A percentile compares a stretch with the other conserved stretches of the same genome.
These are phyloP conservation scores for Noctua janthe DNA, from an alignment of 2,888 invertebrate genomes.

Conservation along the genomic window DNA sequence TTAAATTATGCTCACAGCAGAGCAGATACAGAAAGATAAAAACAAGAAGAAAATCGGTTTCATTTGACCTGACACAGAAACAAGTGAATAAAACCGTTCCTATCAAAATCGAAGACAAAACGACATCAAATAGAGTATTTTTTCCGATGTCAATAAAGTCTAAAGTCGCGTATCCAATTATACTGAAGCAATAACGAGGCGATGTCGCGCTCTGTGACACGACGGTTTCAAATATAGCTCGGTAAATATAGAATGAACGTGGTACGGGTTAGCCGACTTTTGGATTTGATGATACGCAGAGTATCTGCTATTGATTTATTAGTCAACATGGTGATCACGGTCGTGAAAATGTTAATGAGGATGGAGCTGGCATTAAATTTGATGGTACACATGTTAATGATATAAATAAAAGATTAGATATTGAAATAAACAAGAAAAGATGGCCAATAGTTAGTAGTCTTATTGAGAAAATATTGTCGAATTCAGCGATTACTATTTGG, in stretches of 20 bases:
- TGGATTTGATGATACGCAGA: slow-evolving; percentile 64
- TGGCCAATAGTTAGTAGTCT: background rate
- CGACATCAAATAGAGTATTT: slow-evolving; percentile 51
- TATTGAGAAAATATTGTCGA: background rate
- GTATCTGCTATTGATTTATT: slow-evolving; percentile 67
- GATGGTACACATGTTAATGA: slow-evolving; percentile 3
- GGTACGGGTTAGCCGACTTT: slow-evolving; percentile 72
- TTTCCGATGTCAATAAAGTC: slow-evolving; percentile 67
- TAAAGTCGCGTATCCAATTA: slow-evolving; percentile 68
- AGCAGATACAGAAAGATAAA: background rate
- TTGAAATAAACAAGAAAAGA: background rate
- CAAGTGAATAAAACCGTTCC: slow-evolving; percentile 25
- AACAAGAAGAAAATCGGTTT: slow-evolving; percentile 1
- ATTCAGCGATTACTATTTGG: background rate
- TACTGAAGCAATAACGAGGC: slow-evolving; percentile 69
- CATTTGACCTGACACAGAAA: slow-evolving; percentile 19
- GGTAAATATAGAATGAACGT: slow-evolving; percentile 84
- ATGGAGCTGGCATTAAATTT: slow-evolving; percentile 1
- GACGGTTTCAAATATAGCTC: slow-evolving; percentile 83
- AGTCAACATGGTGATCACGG: slow-evolving; percentile 30
- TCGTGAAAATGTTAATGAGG: slow-evolving; percentile 25
- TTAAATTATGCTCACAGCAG: background rate
- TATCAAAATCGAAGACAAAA: slow-evolving; percentile 41
- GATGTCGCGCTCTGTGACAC: slow-evolving; percentile 87
- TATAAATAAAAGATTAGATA: background rate